A percentile compares a stretch with the other conserved stretches of the same genome.
phyloP scores from a whole-genome alignment of 2,113 vertebrate species.

The human region GRCh38 chr11:87824001-87824500 shows the following conservation, averaged over 20 bases:
- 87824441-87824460: background rate
- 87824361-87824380: background rate
- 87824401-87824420: background rate
- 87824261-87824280: background rate
- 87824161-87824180: background rate
- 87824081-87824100: background rate
- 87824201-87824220: background rate
- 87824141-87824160: background rate
- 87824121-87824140: background rate
- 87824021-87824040: background rate
- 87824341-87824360: background rate
- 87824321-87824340: background rate
- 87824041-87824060: background rate
- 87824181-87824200: background rate
- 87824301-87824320: background rate
- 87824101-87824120: background rate
- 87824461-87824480: background rate
- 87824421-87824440: background rate
- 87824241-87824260: background rate
- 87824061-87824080: background rate
- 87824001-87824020: background rate
- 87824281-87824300: background rate
- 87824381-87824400: background rate
- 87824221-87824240: background rate
- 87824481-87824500: background rate